phyloP scores from a whole-genome alignment of 2,797 vertebrate species.

The Rousettus madagascariensis region DNA sequence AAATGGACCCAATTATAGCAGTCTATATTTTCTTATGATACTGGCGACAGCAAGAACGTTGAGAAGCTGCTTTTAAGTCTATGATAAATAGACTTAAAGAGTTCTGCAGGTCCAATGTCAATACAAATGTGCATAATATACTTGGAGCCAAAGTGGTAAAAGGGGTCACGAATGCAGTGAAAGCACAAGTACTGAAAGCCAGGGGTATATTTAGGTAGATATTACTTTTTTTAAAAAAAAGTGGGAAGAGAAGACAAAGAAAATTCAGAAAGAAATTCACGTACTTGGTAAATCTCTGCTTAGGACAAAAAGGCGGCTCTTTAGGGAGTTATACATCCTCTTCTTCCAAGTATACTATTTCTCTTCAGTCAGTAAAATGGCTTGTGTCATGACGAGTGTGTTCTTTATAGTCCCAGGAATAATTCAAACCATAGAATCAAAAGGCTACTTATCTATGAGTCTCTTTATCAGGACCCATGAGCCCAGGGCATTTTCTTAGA shows the following conservation, averaged over 20 bases:
- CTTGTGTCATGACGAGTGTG: background rate
- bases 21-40: constrained; percentile 10
- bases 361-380: background rate
- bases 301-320: background rate
- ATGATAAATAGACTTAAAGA: constrained; percentile 46
- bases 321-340: background rate
- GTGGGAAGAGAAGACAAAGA: background rate
- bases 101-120: constrained; percentile 19
- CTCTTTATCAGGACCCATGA: background rate
- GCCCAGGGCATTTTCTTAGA: background rate
- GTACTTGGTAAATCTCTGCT: background rate
- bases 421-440: background rate
- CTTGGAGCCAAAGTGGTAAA: background rate
- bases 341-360: background rate
- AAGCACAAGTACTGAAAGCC: background rate
- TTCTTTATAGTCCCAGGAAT: background rate
- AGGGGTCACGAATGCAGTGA: background rate
- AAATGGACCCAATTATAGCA: constrained; percentile 11
- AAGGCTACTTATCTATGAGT: background rate
- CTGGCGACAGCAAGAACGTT: background rate
- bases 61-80: constrained; percentile 29
- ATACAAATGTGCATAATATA: constrained; percentile 30
- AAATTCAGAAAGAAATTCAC: background rate
- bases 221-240: background rate
- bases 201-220: background rate